A percentile compares a stretch with the other conserved stretches of the same genome.
phyloP scores from a whole-genome alignment of 2,113 vertebrate genomes.

The Prolemur simus region DNA sequence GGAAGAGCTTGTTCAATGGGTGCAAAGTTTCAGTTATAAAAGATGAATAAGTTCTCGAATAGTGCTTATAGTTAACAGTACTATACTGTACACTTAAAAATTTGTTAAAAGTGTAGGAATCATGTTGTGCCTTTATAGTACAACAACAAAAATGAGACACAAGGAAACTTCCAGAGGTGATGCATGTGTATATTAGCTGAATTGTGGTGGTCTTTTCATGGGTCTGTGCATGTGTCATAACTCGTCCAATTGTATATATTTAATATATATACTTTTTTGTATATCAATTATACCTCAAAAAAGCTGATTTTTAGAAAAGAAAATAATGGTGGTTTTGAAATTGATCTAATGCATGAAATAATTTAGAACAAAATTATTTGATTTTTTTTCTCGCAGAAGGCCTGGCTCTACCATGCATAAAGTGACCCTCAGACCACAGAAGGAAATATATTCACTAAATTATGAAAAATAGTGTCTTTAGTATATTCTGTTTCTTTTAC shows the following conservation, averaged over 20 bases:
- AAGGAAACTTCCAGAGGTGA: background rate
- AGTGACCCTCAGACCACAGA: background rate
- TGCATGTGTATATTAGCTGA: no score
- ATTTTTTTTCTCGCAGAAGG: background rate
- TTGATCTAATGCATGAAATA: background rate
- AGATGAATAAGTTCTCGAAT: no score
- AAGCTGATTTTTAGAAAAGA: background rate
- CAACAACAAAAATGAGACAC: background rate
- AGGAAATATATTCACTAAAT: no score
- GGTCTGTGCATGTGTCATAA: no score
- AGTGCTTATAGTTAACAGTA: background rate
- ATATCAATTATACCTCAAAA: background rate
- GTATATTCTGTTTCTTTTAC: background rate
- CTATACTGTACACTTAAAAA: background rate
- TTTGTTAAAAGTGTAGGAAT: background rate
- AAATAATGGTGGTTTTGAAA: background rate
- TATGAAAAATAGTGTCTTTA: no score
- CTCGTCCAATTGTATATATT: background rate
- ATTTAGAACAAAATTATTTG: background rate
- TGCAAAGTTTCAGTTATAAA: background rate
- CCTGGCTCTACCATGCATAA: background rate
- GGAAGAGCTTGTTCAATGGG: background rate
- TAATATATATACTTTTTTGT: no score
- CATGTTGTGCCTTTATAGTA: background rate
- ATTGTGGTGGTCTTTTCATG: background rate